Base-by-base conservation (phyloP, 30 jellyfish, hydroid and myxozoan genomes). In the Phacellophora camtschatica region DNA sequence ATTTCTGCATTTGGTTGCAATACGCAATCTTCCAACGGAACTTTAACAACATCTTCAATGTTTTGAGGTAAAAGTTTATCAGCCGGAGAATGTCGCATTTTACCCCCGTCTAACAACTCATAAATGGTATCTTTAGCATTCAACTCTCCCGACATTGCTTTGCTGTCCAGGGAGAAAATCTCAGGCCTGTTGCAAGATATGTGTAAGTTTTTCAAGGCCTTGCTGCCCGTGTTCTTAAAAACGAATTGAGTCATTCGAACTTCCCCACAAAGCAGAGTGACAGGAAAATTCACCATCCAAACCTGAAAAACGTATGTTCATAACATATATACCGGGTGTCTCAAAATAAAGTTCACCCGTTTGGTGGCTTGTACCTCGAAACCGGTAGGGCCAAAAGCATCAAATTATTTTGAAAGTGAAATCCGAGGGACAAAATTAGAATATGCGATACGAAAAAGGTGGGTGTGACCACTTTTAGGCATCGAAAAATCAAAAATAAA, bases 261-360 rank as follows among this genome's bases (percentile, higher is more conserved):
- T 64, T 90, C 98, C 1, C 98, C 98, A 49, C 98, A 90, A 32
- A 90, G 83, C n/a, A 90, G 84, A 20, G 98, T 83, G 31, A 83
- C 71, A 1, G 98, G 98, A 25, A 90, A 61, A 66, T 90, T 84
- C 37, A 76, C 29, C 96, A 90, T 83, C 83, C 78, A 69, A 2
- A 80, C 95, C 98, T 90, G 55, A n/a, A 71, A 57, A n/a, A n/a
- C n/a, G n/a, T n/a, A n/a, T n/a, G n/a, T n/a, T n/a, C n/a, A n/a
- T n/a, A n/a, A n/a, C n/a, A n/a, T n/a, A n/a, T n/a, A n/a, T n/a
- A n/a, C n/a, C n/a, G n/a, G n/a, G n/a, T n/a, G n/a, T n/a, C n/a
- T n/a, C n/a, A n/a, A n/a, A n/a, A n/a, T n/a, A n/a, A n/a, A n/a
- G n/a, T n/a, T n/a, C n/a, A n/a, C n/a, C n/a, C n/a, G n/a, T n/a